A percentile compares a stretch with the other conserved stretches of the same genome.
Conservation (phyloP, 2,888 invertebrate genomes). For the Pandemis heparana region DNA sequence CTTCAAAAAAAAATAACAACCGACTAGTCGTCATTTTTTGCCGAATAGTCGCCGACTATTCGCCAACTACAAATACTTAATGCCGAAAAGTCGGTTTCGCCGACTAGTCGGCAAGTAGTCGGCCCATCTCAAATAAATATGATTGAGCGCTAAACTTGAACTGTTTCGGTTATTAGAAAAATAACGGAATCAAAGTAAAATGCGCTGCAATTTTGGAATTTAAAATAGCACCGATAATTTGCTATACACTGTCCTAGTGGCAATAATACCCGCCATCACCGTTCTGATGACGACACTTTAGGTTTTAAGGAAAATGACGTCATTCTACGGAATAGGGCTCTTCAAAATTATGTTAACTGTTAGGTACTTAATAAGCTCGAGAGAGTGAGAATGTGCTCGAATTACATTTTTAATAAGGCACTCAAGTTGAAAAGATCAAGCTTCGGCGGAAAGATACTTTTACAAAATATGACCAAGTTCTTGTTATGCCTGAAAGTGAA, state of each 20-base stretch:
- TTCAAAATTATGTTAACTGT: conserved; percentile 19
- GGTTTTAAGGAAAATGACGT: conserved; percentile 17
- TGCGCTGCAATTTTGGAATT: neutral
- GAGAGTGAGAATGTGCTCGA: conserved; percentile 12
- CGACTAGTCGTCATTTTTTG: no score
- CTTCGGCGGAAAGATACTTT: neutral
- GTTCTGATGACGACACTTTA: neutral
- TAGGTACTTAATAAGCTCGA: neutral
- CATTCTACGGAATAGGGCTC: conserved; percentile 11
- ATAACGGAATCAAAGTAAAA: neutral
- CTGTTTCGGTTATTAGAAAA: no score
- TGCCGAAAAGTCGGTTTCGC: no score
- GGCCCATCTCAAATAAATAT: no score
- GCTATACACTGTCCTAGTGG: neutral
- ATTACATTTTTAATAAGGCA: conserved; percentile 7
- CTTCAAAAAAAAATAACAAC: no score
- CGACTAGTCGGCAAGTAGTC: no score
- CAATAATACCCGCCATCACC: neutral
- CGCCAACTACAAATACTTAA: no score
- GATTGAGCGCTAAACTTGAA: no score
- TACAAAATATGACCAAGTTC: neutral
- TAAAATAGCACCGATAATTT: neutral
- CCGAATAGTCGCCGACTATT: no score
- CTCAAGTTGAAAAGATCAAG: neutral
- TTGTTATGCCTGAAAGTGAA: neutral